Evolutionary conservation across 2,888 invertebrate species (phyloP).

Genomic region (Syrista parreyssii): DNA sequence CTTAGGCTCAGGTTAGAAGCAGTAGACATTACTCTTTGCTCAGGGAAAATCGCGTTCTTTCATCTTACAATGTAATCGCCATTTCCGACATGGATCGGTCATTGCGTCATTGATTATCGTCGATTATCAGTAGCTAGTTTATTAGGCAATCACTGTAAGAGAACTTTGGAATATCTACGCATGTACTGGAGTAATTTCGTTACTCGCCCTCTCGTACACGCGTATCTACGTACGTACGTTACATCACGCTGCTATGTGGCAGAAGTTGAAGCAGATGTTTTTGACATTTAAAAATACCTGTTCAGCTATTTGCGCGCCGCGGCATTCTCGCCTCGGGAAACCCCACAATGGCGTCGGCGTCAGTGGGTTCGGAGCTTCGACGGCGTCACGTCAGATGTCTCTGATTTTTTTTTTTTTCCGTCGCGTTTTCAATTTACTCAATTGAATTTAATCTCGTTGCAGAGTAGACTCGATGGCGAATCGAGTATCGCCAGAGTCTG

Average conservation of each 20-base stretch:
- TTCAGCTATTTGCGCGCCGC: constrained; percentile 49
- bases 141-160: not conserved
- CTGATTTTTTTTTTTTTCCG: not conserved
- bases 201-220: not conserved
- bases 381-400: not conserved
- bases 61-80: not conserved
- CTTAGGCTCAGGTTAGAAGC: not conserved
- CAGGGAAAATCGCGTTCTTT: not conserved
- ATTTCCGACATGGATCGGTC: not conserved
- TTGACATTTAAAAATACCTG: constrained; percentile 56
- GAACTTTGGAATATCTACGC: not conserved
- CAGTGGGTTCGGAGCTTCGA: constrained; percentile 12
- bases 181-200: not conserved
- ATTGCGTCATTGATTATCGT: not conserved
- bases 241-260: constrained; percentile 44
- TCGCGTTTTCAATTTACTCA: not conserved
- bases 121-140: not conserved
- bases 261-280: constrained; percentile 45
- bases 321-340: constrained; percentile 48
- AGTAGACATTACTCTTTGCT: not conserved
- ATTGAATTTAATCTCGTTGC: not conserved
- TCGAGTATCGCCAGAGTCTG: not conserved
- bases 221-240: constrained; percentile 28
- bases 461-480: not conserved
- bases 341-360: constrained; percentile 37